Evolutionary conservation across 2,797 vertebrate genomes (phyloP).

Genomic region (Leptoclinus maculatus): DNA sequence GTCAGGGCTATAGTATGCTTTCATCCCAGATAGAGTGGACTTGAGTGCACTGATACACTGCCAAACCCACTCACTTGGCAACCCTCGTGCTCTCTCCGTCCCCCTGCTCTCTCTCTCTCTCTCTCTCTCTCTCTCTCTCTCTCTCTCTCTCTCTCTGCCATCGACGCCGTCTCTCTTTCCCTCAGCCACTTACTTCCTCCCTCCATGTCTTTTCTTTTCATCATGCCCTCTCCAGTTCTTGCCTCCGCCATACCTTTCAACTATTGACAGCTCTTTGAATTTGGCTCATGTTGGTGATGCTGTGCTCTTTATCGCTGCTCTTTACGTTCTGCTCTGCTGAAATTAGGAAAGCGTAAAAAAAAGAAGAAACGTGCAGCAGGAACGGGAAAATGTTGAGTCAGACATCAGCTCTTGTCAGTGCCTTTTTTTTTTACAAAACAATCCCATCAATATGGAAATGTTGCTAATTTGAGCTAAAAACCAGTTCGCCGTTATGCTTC

Average conservation of each 20-base stretch:
- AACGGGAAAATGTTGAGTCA: not conserved
- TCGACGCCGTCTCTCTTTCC: constrained; percentile 51
- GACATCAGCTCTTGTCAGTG: not conserved
- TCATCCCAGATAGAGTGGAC: constrained; percentile 79
- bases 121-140: constrained; percentile 28
- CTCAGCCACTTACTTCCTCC: constrained; percentile 56
- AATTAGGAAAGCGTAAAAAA: not conserved
- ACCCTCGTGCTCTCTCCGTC: constrained; percentile 53
- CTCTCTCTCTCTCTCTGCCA: constrained; percentile 43
- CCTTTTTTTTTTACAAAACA: constrained; percentile 1
- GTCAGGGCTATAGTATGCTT: constrained; percentile 69
- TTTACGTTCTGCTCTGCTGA: not conserved
- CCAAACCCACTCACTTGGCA: constrained; percentile 79
- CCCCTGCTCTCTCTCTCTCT: constrained; percentile 40
- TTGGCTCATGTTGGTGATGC: constrained; percentile 61
- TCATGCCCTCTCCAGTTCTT: constrained; percentile 41
- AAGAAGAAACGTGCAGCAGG: not conserved
- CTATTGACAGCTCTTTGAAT: constrained; percentile 56
- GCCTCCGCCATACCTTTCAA: constrained; percentile 30
- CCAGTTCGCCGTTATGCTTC: constrained; percentile 8
- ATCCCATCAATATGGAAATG: constrained; percentile 7
- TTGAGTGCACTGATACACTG: constrained; percentile 74
- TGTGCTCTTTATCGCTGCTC: constrained; percentile 4
- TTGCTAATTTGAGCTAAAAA: constrained; percentile 11
- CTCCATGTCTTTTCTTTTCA: constrained; percentile 47